Evolutionary conservation across 2,113 vertebrate species (phyloP).

Genomic region (Oryzias curvinotus): DNA sequence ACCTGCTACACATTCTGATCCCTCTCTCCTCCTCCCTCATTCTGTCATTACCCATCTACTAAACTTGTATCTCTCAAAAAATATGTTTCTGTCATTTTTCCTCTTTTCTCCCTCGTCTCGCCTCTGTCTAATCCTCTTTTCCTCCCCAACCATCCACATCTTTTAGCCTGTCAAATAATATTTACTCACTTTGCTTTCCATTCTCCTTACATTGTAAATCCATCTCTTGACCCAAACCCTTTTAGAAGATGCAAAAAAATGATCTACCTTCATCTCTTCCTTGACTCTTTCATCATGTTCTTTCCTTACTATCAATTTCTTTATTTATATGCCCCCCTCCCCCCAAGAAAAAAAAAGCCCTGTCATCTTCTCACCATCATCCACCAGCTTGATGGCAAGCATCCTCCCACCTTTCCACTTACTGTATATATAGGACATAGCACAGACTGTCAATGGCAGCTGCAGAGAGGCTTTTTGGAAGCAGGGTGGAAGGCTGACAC

Average conservation of each 20-base stretch:
- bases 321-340: slow-evolving; percentile 42
- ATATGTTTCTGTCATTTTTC: slow-evolving; percentile 58
- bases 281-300: slow-evolving; percentile 5
- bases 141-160: slow-evolving; percentile 28
- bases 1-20: slow-evolving; percentile 52
- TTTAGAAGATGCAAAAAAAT: slow-evolving; percentile 29
- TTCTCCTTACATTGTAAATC: slow-evolving; percentile 50
- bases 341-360: slow-evolving; percentile 36
- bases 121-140: slow-evolving; percentile 46
- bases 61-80: slow-evolving; percentile 64
- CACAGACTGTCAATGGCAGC: slow-evolving; percentile 52
- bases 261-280: slow-evolving; percentile 12
- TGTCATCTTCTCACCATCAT: slow-evolving; percentile 63
- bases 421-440: slow-evolving; percentile 62
- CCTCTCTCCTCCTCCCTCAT: slow-evolving; percentile 34
- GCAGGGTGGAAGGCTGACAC: slow-evolving; percentile 40
- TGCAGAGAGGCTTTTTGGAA: slow-evolving; percentile 46
- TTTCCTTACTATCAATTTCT: slow-evolving; percentile 7
- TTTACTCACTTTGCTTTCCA: slow-evolving; percentile 41
- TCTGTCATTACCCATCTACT: slow-evolving; percentile 48
- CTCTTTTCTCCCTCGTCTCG: slow-evolving; percentile 20
- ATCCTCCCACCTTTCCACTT: slow-evolving; percentile 70
- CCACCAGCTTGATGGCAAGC: slow-evolving; percentile 52
- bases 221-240: slow-evolving; percentile 36
- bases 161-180: slow-evolving; percentile 46